Percentiles rank a stretch among this genome's conserved stretches.
phyloP scores from a whole-genome alignment of 92 coral and sea anemone species.

The Porites evermanni region DNA sequence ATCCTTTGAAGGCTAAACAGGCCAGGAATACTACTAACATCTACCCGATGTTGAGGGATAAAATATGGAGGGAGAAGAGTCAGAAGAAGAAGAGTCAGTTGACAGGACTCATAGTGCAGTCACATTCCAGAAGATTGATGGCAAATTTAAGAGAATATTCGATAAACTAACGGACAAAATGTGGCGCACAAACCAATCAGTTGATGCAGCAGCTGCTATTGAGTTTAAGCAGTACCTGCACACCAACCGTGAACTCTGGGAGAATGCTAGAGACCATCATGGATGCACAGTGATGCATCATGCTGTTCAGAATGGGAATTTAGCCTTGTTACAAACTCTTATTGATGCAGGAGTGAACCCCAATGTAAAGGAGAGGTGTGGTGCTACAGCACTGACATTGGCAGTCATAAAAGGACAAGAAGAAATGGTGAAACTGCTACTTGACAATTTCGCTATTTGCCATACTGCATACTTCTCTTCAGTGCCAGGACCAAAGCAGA shows the following conservation, averaged over 20 bases:
- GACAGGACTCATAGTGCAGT: background rate
- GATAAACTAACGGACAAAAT: background rate
- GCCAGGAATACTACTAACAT: too few species aligned
- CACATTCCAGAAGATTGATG: background rate
- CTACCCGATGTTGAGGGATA: background rate
- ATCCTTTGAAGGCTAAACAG: too few species aligned
- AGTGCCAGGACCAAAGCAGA: constrained; percentile 55
- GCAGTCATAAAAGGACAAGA: constrained; percentile 56
- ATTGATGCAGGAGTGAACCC: constrained; percentile 1
- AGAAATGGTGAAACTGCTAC: constrained; percentile 36
- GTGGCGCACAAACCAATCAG: background rate
- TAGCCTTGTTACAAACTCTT: too few species aligned
- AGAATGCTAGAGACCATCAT: too few species aligned
- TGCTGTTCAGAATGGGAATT: too few species aligned
- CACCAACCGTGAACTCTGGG: too few species aligned
- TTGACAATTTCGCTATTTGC: constrained; percentile 34
- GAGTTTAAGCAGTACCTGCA: background rate
- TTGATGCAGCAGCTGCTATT: background rate
- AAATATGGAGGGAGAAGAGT: background rate
- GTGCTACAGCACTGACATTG: constrained; percentile 63
- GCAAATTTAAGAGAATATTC: background rate
- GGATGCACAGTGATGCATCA: too few species aligned
- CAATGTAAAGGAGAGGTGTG: constrained; percentile 63
- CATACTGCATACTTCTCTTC: constrained; percentile 27
- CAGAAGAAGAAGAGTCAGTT: background rate